Evolutionary conservation across 2,797 vertebrate genomes (phyloP).

Genomic region (Hydrolagus colliei): DNA sequence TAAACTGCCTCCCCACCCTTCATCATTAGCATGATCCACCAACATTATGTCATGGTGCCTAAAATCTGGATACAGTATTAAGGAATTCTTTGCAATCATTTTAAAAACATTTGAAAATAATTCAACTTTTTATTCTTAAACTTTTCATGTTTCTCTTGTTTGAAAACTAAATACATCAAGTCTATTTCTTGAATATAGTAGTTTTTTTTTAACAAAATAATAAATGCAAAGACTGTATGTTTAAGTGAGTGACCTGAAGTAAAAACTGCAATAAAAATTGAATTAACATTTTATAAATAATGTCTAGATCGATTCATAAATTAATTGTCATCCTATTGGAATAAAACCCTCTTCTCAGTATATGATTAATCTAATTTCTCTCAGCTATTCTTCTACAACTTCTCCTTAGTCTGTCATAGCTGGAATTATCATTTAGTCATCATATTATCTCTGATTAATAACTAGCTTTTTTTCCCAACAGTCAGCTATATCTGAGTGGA

Average conservation of each 20-base stretch:
- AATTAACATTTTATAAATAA: conserved; percentile 92
- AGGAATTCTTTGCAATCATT: no score
- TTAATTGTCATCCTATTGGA: conserved; percentile 88
- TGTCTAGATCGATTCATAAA: conserved; percentile 90
- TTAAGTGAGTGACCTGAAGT: conserved; percentile 58
- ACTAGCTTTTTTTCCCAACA: conserved; percentile 85
- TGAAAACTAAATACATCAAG: background rate
- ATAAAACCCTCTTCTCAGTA: conserved; percentile 79
- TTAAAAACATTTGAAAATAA: no score
- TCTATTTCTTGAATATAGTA: background rate
- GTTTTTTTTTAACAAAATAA: background rate
- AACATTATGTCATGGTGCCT: no score
- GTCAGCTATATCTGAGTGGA: conserved; percentile 71
- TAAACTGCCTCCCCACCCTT: no score
- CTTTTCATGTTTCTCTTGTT: background rate
- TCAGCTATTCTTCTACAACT: conserved; percentile 62
- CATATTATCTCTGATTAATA: conserved; percentile 94
- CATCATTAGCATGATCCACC: no score
- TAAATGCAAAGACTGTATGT: conserved; percentile 35
- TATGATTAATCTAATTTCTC: conserved; percentile 79
- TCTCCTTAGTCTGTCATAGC: conserved; percentile 76
- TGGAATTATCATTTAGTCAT: conserved; percentile 87
- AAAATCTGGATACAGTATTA: no score
- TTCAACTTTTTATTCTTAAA: background rate
- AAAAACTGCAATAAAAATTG: conserved; percentile 77